Base-by-base conservation (phyloP, 2,888 invertebrate genomes). In the Proisotoma minuta region DNA sequence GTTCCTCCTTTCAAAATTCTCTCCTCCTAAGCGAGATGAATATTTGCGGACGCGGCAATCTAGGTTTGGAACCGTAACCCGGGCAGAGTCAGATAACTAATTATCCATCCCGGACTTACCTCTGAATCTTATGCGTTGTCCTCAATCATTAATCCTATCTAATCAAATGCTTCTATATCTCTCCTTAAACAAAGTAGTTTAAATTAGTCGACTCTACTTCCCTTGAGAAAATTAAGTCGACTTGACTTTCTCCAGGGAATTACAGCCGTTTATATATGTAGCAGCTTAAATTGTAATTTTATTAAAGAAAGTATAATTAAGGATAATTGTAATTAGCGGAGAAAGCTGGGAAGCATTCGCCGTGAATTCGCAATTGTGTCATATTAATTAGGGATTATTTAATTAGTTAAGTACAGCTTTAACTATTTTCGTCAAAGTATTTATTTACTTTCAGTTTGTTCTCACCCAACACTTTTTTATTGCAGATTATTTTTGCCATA, bases 11-110 rank as follows among this genome's bases (percentile, higher is more conserved):
- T 43, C 39, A 50, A 53, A 60, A 57, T 64, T 60, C 60, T 60
- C 64, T 64, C 57, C 57, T 59, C 64, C 57, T 64, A n/a, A n/a
- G n/a, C n/a, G n/a, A 34, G 51, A 59, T 61, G 65, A 65, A 58
- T 60, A 48, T 63, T 64, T 66, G 66, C 66, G 66, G 60, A 57
- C 60, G 60, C 66, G 66, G 66, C 66, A 66, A 66, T 66, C 66
- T 66, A 66, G 66, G 50, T 50, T 50, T 50, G 22, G 50, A 50
- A 22, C 18, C 20, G 50, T 50, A 50, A 50, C 15, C 34, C 34
- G 34, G 34, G n/a, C n/a, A n/a, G n/a, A n/a, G 34, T 34, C 34
- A 34, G 8, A 34, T 34, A 34, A 34, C 15, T 34, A 15, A 15
- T 15, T 8, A 34, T 47, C 20, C 5, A 47, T 20, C 8, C 8